phyloP scores from a whole-genome alignment of 2,888 invertebrate genomes.

The Amitus sp. region DNA sequence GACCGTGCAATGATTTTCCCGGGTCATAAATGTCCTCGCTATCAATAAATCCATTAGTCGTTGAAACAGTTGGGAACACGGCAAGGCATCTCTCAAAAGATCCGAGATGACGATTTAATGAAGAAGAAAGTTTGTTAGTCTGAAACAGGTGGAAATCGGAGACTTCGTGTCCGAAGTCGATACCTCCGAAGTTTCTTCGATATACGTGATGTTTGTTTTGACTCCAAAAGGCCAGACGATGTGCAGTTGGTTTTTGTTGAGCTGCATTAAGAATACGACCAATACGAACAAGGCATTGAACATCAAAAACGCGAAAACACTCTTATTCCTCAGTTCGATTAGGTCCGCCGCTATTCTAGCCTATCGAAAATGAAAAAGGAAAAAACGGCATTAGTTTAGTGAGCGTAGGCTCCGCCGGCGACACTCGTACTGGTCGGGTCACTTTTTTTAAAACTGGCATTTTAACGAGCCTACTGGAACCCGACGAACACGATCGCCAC shows the following conservation, averaged over 20 bases:
- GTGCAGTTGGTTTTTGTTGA: constrained; percentile 98
- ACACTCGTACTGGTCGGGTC: constrained; percentile 35
- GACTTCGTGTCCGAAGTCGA: constrained; percentile 38
- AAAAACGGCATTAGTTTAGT: constrained; percentile 50
- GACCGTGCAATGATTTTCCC: constrained; percentile 27
- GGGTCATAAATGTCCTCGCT: too few species aligned
- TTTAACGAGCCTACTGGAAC: background rate
- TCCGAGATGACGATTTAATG: too few species aligned
- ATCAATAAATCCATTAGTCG: constrained; percentile 17
- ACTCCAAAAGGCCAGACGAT: constrained; percentile 97
- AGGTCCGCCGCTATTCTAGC: constrained; percentile 90
- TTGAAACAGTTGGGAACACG: too few species aligned
- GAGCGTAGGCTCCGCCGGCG: constrained; percentile 44
- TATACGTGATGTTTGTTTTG: constrained; percentile 93
- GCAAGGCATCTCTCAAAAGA: too few species aligned
- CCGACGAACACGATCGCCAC: constrained; percentile 36
- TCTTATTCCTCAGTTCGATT: constrained; percentile 95
- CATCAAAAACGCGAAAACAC: constrained; percentile 98
- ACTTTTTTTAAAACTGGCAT: too few species aligned
- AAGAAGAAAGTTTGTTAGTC: constrained; percentile 46
- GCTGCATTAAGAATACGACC: constrained; percentile 98
- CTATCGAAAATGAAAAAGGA: constrained; percentile 69
- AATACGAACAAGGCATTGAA: constrained; percentile 99
- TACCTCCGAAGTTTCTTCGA: constrained; percentile 94
- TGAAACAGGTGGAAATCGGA: constrained; percentile 21